These are phyloP conservation scores for Diloba caeruleocephala DNA, from an alignment of 2,888 invertebrate species.

Conservation along the genomic window DNA sequence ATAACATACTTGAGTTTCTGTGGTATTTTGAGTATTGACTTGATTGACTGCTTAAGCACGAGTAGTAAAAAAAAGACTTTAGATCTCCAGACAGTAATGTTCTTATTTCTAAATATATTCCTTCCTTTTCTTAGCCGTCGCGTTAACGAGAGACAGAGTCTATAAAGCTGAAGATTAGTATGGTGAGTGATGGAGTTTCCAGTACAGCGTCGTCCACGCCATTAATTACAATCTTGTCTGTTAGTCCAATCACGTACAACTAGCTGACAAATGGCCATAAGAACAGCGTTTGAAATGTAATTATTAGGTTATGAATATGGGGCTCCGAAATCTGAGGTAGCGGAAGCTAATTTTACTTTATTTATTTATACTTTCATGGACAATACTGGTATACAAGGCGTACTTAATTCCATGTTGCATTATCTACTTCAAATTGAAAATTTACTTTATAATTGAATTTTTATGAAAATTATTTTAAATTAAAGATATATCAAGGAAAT, in stretches of 20 bases:
- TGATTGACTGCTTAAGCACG: no score
- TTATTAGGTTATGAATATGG: slow-evolving; percentile 51
- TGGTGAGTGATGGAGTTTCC: slow-evolving; percentile 36
- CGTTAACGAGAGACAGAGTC: slow-evolving; percentile 13
- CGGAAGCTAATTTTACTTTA: neutral
- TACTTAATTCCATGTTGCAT: no score
- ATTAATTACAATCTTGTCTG: slow-evolving; percentile 58
- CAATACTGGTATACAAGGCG: no score
- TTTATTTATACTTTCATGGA: no score
- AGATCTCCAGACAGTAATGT: slow-evolving; percentile 3
- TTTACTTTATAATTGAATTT: no score
- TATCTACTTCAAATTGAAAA: no score
- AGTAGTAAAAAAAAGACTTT: no score
- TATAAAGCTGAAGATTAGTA: slow-evolving; percentile 47
- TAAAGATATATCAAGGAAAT: no score
- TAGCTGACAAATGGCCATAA: slow-evolving; percentile 63
- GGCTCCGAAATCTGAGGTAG: slow-evolving; percentile 21
- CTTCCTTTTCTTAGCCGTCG: slow-evolving; percentile 1
- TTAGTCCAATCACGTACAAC: slow-evolving; percentile 57
- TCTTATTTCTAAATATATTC: slow-evolving; percentile 16
- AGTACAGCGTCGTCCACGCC: slow-evolving; percentile 44
- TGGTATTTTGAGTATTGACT: no score
- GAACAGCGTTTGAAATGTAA: slow-evolving; percentile 56
- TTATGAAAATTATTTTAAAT: no score
- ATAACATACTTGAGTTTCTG: no score